Percentiles rank a stretch among this genome's conserved stretches.
phyloP scores from a whole-genome alignment of 2,113 vertebrate species.

The Gobius niger region DNA sequence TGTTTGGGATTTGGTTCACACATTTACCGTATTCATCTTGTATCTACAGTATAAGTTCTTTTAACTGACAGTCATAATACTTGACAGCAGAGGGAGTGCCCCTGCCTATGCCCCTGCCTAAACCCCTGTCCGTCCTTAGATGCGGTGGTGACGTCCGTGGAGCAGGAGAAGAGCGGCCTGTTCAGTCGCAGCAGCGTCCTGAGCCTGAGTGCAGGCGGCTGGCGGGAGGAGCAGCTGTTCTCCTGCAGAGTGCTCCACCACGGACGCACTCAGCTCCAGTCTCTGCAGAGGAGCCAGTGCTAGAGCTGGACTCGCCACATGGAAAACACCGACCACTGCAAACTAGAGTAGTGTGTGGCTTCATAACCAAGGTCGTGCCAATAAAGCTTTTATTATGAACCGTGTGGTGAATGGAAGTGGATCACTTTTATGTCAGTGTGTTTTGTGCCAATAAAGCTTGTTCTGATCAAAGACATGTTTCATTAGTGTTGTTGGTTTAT shows the following conservation, averaged over 20 bases:
- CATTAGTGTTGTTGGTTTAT: no score
- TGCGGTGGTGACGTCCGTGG: background rate
- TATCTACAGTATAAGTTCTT: no score
- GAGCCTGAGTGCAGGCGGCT: background rate
- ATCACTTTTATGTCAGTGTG: no score
- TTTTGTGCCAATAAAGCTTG: constrained; percentile 1
- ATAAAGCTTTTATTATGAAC: constrained; percentile 1
- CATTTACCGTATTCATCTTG: no score
- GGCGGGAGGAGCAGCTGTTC: constrained; percentile 4
- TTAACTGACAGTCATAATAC: no score
- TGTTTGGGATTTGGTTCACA: no score
- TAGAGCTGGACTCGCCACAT: background rate
- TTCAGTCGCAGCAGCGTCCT: constrained; percentile 14
- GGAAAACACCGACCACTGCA: background rate
- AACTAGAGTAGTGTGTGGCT: background rate
- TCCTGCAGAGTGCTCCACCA: constrained; percentile 8
- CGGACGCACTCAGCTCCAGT: background rate
- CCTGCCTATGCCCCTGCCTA: background rate
- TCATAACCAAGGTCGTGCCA: background rate
- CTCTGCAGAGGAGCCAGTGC: constrained; percentile 8
- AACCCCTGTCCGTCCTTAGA: background rate
- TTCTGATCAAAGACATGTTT: background rate
- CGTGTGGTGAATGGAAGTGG: no score
- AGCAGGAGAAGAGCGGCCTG: constrained; percentile 4
- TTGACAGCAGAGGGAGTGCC: no score